Evolutionary conservation across 2,888 invertebrate species (phyloP), one percentile per base, ranked within the genome.

Genomic region (Mystacides longicornis): DNA sequence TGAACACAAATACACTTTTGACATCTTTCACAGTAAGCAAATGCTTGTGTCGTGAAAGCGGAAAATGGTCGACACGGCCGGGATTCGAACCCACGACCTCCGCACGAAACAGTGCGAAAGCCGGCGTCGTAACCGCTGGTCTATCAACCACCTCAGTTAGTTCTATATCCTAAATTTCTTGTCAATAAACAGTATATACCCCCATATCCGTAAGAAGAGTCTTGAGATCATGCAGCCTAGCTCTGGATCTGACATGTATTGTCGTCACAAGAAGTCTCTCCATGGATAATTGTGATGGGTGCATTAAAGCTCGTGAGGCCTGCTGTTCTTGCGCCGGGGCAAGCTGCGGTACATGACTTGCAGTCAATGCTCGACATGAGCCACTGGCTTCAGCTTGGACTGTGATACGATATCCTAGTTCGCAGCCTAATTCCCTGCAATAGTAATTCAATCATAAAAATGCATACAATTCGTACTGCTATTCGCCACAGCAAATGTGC

Each of bases 241-340:
- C 87, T 52, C 90, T 82, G 0, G 94, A 92, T 63, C 97, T 81
- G 54, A 95, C 89, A 67, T 97, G 95, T 63, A 97, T 94, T 0
- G 96, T 96, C 68, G 95, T 94, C 4, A 96, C 94, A 33, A 97
- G 78, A 52, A 97, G 77, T 33, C 93, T 85, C 75, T 97, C 97
- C 85, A 97, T 90, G 3, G 95, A 94, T n/a, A 97, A 79, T 65
- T 91, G 85, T 71, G 94, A 93, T 21, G 92, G 91, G 63, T 91
- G 82, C 37, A 93, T 86, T 43, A 93, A 86, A 61, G 85, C 74
- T 65, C 87, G 86, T 51, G 86, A 82, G 52, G 86, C 82, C 69
- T 89, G 85, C 53, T 79, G 68, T 56, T 75, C 76, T 46, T 73
- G 72, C 67, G 73, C 76, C 55, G 72, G 72, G 69, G 80, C 68